Evolutionary conservation across 2,797 vertebrate genomes (phyloP), one percentile per base, ranked within the genome.

Genomic region (Eurystomus glaucurus): DNA sequence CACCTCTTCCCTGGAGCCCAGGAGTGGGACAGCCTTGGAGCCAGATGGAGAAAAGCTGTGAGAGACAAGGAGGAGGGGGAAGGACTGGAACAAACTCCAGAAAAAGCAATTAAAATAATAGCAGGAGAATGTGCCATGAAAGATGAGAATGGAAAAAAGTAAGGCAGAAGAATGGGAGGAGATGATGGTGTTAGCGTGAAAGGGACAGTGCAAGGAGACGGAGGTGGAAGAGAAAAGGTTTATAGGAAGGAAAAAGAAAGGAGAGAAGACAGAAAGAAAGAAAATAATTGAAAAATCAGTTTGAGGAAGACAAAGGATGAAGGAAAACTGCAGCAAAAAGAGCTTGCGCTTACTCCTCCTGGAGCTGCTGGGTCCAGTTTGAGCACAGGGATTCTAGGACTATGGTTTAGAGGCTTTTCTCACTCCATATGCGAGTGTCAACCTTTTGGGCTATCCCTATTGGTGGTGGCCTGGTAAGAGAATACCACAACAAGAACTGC

Each of bases 121-220:
- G 14, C 14, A 48, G 50, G 31, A 58, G 21, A 69, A 51, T 31
- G 14, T 50, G 16, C 3, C 11, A 2, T 33, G 33, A 33, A 10
- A 45, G 48, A 58, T 11, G 37, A 50, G 13, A 19, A 31, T 15
- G 31, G 57, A 22, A 45, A 57, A 52, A 46, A 39, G 10, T 16
- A 26, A 74, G 18, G 8, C 14, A 58, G 62, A 21, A 62, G 8
- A 60, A 35, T 1, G 31, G 12, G 35, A 74, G 22, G 45, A 21
- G 20, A 57, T 64, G 65, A 37, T 31, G 26, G 22, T 41, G 29
- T 54, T 77, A 16, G 37, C 18, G 57, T 4, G 11, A 29, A 60
- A 75, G 69, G 14, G 4, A 15, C 1, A 0, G 29, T 1, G 7
- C 9, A 0, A 0, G 23, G 8, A 61, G 64, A 26, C 5, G 11